Percentiles rank a stretch among this genome's conserved stretches.
phyloP scores from a whole-genome alignment of 1,140 invertebrate species.

The Diploscapter pachys region DNA sequence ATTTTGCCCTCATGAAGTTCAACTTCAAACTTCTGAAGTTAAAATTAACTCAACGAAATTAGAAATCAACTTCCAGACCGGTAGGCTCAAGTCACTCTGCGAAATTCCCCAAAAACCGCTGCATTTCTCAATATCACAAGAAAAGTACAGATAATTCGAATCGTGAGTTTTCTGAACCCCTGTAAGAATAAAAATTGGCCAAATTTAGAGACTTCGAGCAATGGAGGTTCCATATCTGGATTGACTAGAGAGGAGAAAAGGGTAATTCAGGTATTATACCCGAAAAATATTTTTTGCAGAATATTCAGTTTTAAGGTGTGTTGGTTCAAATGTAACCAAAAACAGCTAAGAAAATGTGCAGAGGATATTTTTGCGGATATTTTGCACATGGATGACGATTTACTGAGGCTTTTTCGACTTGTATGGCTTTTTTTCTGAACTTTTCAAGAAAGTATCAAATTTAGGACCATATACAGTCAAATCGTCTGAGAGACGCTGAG shows the following conservation, averaged over 20 bases:
- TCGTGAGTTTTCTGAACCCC: background rate
- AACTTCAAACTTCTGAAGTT: no score
- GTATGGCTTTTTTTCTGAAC: background rate
- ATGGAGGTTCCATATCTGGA: constrained; percentile 30
- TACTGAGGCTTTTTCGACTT: constrained; percentile 15
- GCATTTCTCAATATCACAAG: background rate
- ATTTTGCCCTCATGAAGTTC: no score
- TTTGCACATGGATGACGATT: constrained; percentile 25
- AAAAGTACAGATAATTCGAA: background rate
- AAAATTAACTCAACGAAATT: background rate
- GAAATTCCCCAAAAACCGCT: constrained; percentile 18
- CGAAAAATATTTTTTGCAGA: no score
- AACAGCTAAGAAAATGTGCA: constrained; percentile 23
- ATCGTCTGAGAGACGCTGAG: constrained; percentile 19
- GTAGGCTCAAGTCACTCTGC: constrained; percentile 27
- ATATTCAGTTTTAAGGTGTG: background rate
- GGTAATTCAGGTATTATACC: constrained; percentile 14
- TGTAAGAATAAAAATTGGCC: constrained; percentile 15
- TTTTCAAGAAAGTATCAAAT: background rate
- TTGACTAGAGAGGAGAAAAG: constrained; percentile 28
- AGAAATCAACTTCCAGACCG: constrained; percentile 14
- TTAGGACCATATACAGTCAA: constrained; percentile 11
- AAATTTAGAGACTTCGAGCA: background rate
- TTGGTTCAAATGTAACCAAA: constrained; percentile 30
- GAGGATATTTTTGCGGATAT: constrained; percentile 30